These are phyloP conservation scores for Tretioscincus oriximinensis DNA, from an alignment of 2,113 vertebrate genomes.

Conservation along the genomic window DNA sequence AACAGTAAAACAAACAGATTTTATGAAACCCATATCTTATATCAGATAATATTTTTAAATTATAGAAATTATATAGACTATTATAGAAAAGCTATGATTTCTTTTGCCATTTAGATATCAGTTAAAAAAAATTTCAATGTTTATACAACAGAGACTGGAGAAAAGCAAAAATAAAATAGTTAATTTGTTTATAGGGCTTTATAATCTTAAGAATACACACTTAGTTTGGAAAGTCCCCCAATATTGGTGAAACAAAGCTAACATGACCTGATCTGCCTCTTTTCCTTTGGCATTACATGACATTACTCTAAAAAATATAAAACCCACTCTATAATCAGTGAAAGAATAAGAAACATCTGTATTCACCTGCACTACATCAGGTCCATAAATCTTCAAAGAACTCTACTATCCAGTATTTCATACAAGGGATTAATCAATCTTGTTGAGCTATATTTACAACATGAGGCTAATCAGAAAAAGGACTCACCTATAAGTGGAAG, in stretches of 20 bases:
- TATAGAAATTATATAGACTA: constrained; percentile 39
- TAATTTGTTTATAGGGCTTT: constrained; percentile 5
- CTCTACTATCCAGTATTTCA: background rate
- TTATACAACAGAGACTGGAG: constrained; percentile 8
- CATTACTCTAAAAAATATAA: constrained; percentile 17
- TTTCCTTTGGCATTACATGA: constrained; percentile 15
- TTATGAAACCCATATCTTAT: constrained; percentile 57
- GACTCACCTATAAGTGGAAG: constrained; percentile 96
- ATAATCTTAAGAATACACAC: constrained; percentile 13
- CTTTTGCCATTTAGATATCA: constrained; percentile 44
- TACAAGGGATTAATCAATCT: constrained; percentile 11
- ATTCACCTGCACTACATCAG: background rate
- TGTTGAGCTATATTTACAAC: background rate
- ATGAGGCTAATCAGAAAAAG: constrained; percentile 35
- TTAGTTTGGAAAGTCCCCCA: background rate
- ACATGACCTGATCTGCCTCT: background rate
- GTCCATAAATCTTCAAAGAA: background rate
- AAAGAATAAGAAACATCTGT: background rate
- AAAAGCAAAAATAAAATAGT: background rate
- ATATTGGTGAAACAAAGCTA: constrained; percentile 9
- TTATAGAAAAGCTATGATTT: constrained; percentile 59
- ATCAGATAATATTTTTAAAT: constrained; percentile 52
- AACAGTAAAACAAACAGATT: constrained; percentile 55
- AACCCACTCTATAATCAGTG: background rate
- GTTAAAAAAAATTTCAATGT: constrained; percentile 31